phyloP scores from a whole-genome alignment of 2,888 invertebrate species.

The Epinotia nisella region DNA sequence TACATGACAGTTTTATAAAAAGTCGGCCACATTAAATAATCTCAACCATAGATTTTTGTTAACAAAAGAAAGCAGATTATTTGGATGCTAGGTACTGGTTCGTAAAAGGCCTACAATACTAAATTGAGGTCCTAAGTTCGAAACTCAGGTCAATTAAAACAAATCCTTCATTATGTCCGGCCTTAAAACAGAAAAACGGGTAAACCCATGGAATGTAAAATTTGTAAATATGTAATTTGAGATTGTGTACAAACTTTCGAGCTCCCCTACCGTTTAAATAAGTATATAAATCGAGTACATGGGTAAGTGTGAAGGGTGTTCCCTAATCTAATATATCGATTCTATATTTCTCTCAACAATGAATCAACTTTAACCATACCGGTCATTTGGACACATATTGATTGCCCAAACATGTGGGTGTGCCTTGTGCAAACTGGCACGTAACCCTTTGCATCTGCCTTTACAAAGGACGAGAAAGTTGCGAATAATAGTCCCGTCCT shows the following conservation, averaged over 20 bases:
- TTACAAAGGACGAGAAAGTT: conserved; percentile 39
- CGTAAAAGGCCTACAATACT: neutral
- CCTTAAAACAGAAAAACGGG: neutral
- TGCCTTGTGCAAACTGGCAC: conserved; percentile 14
- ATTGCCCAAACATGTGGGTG: conserved; percentile 19
- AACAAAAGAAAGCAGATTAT: neutral
- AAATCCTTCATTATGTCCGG: neutral
- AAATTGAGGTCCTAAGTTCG: neutral
- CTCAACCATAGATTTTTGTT: neutral
- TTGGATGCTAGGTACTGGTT: neutral
- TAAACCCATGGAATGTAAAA: neutral
- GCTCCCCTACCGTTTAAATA: neutral
- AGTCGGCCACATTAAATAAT: too few species aligned
- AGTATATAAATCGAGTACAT: neutral
- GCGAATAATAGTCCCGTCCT: conserved; percentile 28
- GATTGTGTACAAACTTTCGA: neutral
- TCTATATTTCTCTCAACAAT: conserved; percentile 6
- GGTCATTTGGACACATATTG: conserved; percentile 14
- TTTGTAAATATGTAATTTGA: too few species aligned
- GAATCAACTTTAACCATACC: neutral
- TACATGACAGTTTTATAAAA: too few species aligned
- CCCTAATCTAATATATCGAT: neutral
- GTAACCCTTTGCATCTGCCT: conserved; percentile 40
- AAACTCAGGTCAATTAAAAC: neutral
- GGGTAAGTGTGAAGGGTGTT: neutral